Conservation (phyloP, 2,888 invertebrate genomes). For the Norana najaformis region DNA sequence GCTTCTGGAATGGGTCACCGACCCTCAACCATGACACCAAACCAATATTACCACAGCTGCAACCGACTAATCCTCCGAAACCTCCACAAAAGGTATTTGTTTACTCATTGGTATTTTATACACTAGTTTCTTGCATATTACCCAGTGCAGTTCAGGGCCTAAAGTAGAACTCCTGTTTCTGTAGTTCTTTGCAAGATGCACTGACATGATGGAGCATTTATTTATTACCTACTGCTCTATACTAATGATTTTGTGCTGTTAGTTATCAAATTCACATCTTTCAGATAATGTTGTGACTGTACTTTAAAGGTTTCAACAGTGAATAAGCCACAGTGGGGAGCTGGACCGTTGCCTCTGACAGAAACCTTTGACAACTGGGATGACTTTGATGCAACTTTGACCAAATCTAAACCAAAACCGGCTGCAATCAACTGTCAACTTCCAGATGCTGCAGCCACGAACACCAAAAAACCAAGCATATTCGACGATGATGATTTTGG, state of each 20-base stretch:
- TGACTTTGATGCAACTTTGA: slow-evolving; percentile 53
- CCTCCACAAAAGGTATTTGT: not conserved
- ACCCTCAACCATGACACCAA: slow-evolving; percentile 14
- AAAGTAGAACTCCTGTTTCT: not conserved
- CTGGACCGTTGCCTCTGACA: not conserved
- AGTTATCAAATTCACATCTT: not conserved
- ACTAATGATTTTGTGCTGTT: not conserved
- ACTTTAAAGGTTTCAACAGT: slow-evolving; percentile 26
- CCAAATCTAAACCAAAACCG: slow-evolving; percentile 44
- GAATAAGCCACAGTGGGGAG: slow-evolving; percentile 10
- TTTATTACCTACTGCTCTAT: not conserved
- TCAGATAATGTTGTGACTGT: not conserved
- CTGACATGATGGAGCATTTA: not conserved
- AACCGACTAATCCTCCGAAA: not conserved
- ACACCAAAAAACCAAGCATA: not conserved
- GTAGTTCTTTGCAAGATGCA: not conserved
- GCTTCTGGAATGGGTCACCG: not conserved
- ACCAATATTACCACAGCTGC: not conserved
- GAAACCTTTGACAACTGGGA: slow-evolving; percentile 41
- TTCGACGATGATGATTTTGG: slow-evolving; percentile 19
- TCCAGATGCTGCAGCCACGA: not conserved
- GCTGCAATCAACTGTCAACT: slow-evolving; percentile 37
- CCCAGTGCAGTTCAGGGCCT: not conserved
- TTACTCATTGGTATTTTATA: not conserved
- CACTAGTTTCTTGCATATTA: not conserved